These are phyloP conservation scores for Metopolophium dirhodum DNA, from an alignment of 1,140 invertebrate genomes.

Conservation along the genomic window DNA sequence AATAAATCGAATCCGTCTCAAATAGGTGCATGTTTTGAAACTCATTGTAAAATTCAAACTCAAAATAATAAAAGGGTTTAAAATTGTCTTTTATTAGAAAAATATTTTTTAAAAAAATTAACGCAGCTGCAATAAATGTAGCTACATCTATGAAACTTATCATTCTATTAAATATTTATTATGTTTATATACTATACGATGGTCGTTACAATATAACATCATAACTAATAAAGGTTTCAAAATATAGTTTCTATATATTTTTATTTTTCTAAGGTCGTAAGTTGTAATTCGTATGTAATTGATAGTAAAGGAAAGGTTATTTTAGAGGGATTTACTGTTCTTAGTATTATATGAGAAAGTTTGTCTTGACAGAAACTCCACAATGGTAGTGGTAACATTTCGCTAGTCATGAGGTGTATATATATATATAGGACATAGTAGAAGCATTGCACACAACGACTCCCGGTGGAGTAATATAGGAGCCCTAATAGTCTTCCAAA, in stretches of 20 bases:
- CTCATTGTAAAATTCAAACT: neutral
- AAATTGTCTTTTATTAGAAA: neutral
- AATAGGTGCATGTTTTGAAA: neutral
- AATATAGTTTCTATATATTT: neutral
- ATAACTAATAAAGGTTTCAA: slow-evolving; percentile 1
- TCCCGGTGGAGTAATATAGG: slow-evolving; percentile 61
- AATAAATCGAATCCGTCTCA: neutral
- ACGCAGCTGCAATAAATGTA: neutral
- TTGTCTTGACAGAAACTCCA: slow-evolving; percentile 39
- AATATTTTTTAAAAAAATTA: neutral
- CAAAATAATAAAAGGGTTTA: neutral
- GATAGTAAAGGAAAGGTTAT: slow-evolving; percentile 30
- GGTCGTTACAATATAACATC: neutral
- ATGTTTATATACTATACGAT: neutral
- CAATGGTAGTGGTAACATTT: slow-evolving; percentile 35
- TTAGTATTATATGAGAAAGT: slow-evolving; percentile 45
- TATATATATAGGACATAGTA: slow-evolving; percentile 10
- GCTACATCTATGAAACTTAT: neutral
- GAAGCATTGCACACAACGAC: slow-evolving; percentile 59
- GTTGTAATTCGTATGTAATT: slow-evolving; percentile 21
- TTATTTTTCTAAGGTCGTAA: neutral
- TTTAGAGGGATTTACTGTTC: slow-evolving; percentile 42
- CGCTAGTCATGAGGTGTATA: slow-evolving; percentile 31
- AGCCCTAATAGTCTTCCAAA: slow-evolving; percentile 62
- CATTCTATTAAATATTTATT: neutral